Percentiles rank a stretch among this genome's conserved stretches.
These are phyloP conservation scores for Semicossyphus pulcher DNA, from an alignment of 2,113 vertebrate species.

Conservation along the genomic window DNA sequence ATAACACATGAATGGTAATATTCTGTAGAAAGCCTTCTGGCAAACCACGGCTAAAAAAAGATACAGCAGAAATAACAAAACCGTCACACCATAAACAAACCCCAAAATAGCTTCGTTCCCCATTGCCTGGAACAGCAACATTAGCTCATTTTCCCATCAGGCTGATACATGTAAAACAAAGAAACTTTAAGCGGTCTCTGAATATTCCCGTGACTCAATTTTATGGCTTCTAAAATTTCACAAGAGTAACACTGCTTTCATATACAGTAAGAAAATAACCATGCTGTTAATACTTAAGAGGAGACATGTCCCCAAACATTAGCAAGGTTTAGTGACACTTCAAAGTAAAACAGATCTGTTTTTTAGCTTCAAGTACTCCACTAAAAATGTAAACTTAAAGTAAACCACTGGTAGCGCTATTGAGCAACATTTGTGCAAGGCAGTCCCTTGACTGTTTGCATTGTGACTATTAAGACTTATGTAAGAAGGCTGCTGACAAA, in stretches of 20 bases:
- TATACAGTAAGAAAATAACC: not conserved
- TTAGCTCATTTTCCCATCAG: not conserved
- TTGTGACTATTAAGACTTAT: not conserved
- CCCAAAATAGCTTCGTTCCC: constrained; percentile 37
- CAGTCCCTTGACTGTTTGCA: not conserved
- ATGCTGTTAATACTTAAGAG: not conserved
- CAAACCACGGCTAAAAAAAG: constrained; percentile 35
- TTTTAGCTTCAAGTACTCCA: not conserved
- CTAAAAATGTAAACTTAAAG: not conserved
- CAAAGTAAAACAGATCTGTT: not conserved
- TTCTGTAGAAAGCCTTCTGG: not conserved
- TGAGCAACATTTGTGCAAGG: not conserved
- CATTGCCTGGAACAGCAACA: not conserved
- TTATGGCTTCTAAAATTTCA: not conserved
- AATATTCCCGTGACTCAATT: not conserved
- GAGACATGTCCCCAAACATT: not conserved
- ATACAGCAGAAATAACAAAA: constrained; percentile 7
- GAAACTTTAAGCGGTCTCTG: not conserved
- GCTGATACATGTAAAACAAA: not conserved
- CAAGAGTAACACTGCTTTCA: not conserved
- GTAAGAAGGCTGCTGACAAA: not conserved
- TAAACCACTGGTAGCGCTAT: not conserved
- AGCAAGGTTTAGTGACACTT: not conserved
- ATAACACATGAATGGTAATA: not conserved
- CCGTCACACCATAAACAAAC: constrained; percentile 38